Evolutionary conservation across 2,888 invertebrate species (phyloP), one percentile per base, ranked within the genome.

Genomic region (Dicranocentrus wangi): DNA sequence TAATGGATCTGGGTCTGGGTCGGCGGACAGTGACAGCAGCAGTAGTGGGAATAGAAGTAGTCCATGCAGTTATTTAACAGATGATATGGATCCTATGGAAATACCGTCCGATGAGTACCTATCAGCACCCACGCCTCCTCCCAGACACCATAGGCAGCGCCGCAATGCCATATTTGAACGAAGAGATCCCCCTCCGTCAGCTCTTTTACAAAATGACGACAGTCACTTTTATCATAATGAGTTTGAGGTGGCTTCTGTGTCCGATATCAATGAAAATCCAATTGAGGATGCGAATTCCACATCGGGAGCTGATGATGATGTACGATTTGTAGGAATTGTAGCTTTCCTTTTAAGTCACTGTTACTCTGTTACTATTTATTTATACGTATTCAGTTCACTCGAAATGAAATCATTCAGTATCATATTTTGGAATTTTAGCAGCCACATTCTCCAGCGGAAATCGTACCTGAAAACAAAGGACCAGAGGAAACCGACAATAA

Each of bases 241-340:
- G 65, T 82, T 82, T 43, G 83, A 84, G 68, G 81, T 84, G 0
- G 82, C 84, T 10, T 83, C 84, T 0, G 63, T 71, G 19, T 81
- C 68, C 5, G 84, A 82, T n/a, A 65, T 65, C 7, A 63, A 79
- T 43, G 73, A 81, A 3, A 85, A 84, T 68, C 85, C 85, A 10
- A 84, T 85, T 69, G 84, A 85, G 58, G 82, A 85, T 78, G 53
- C 58, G 0, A 82, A 80, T 69, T 85, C 85, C 0, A 83, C 71
- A 3, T 83, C 85, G 8, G 80, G 63, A 15, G 55, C 51, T 3
- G 81, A 83, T 23, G 79, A 82, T 17, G 68, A 61, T 13, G 78
- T 81, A 68, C 27, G 28, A 51, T 58, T n/a, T n/a, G 23, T 55
- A 17, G 7, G 47, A 3, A 47, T 47, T 47, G 39, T n/a, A n/a